phyloP scores from a whole-genome alignment of 2,797 vertebrate genomes.

The Lepus townsendii region DNA sequence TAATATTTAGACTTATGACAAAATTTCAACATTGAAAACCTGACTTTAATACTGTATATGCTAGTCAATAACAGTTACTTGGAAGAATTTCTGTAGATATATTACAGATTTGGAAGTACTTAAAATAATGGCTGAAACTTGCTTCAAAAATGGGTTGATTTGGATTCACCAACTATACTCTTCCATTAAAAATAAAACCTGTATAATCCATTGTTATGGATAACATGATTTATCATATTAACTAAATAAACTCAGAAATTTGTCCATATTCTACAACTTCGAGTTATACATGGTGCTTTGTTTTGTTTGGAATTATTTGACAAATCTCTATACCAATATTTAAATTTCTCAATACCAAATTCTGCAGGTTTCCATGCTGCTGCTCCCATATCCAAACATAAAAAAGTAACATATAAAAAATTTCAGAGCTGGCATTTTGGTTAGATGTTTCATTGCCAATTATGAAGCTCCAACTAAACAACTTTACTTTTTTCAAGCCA shows the following conservation, averaged over 20 bases:
- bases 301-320: conserved; percentile 62
- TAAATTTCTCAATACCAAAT: conserved; percentile 52
- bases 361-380: conserved; percentile 30
- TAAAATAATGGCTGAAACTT: not conserved
- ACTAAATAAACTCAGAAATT: not conserved
- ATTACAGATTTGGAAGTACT: not conserved
- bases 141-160: not conserved
- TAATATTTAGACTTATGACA: conserved; percentile 6
- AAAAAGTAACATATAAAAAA: conserved; percentile 64
- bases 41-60: not conserved
- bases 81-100: not conserved
- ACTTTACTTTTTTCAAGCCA: conserved; percentile 75
- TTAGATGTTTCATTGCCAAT: conserved; percentile 73
- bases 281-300: not conserved
- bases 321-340: conserved; percentile 25
- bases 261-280: not conserved
- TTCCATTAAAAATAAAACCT: not conserved
- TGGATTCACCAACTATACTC: conserved; percentile 2
- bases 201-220: not conserved
- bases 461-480: conserved; percentile 74
- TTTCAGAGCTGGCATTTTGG: conserved; percentile 72
- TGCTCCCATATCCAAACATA: conserved; percentile 60
- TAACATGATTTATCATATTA: not conserved
- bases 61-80: not conserved
- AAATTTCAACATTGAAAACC: not conserved